A percentile compares a stretch with the other conserved stretches of the same genome.
phyloP scores from a whole-genome alignment of 2,797 vertebrate genomes.

The Crocidura indochinensis region DNA sequence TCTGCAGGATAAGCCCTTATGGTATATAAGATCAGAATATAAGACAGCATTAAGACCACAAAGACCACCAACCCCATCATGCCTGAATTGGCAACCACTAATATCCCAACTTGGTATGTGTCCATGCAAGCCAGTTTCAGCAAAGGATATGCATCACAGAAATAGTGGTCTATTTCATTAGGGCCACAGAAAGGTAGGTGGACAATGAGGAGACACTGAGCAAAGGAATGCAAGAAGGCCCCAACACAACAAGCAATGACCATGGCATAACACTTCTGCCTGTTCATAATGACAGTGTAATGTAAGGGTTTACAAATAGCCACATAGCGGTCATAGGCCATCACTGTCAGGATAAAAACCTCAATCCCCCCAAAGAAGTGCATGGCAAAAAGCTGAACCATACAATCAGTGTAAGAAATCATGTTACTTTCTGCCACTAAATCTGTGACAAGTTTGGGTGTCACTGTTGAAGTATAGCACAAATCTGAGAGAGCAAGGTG shows the following conservation, averaged over 20 bases:
- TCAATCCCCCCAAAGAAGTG: conserved; percentile 81
- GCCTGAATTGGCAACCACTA: conserved; percentile 78
- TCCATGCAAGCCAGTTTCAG: conserved; percentile 27
- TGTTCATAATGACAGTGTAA: conserved; percentile 72
- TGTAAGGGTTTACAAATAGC: conserved; percentile 82
- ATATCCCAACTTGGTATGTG: conserved; percentile 61
- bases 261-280: conserved; percentile 31
- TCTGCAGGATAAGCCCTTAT: not conserved
- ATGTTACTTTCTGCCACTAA: conserved; percentile 64
- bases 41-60: conserved; percentile 50
- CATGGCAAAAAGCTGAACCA: conserved; percentile 81
- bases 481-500: conserved; percentile 80
- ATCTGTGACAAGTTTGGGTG: conserved; percentile 77
- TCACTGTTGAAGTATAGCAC: conserved; percentile 79
- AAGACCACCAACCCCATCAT: conserved; percentile 72
- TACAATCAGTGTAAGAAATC: conserved; percentile 78
- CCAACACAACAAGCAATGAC: conserved; percentile 72
- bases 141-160: conserved; percentile 76
- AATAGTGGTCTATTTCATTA: conserved; percentile 57
- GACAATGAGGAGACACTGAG: conserved; percentile 63
- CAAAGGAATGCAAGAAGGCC: conserved; percentile 74
- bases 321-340: conserved; percentile 77
- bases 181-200: conserved; percentile 75
- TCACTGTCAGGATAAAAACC: conserved; percentile 65
- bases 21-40: not conserved